Evolutionary conservation across 2,113 vertebrate genomes (phyloP), one percentile per base, ranked within the genome.

Genomic region (Megaceryle torquata): DNA sequence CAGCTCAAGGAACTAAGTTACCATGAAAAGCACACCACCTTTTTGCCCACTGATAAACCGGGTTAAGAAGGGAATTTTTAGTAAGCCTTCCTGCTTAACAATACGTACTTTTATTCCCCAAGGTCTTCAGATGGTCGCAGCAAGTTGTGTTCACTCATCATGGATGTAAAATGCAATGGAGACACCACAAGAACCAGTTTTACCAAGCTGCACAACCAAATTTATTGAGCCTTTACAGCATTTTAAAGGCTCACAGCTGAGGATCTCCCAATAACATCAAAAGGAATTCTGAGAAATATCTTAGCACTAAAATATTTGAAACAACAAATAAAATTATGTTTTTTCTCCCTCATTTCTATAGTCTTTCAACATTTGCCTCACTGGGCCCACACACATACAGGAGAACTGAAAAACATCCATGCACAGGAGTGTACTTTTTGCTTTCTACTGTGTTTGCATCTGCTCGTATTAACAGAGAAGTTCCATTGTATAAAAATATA

Each of bases 1-100:
- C 79, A 93, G 54, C 29, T 59, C 51, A 89, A 81, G 76, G 29
- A 90, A 74, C 72, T 60, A 56, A 77, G 87, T 16, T 22, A 44
- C 51, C 57, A 51, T 28, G 26, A 44, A 63, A 75, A 48, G 87
- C 48, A 1, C 2, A 37, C 59, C 18, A 35, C 57, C 64, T 56
- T 89, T 95, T 82, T 70, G 15, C 68, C 80, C 70, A 71, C 24
- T 70, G 43, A 84, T 82, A 18, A 2, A 57, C 43, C 46, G 41
- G 14, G 24, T 25, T 67, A 93, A 94, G 50, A 88, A 63, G 21
- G 15, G 43, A 19, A 43, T 76, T 87, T 88, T 92, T 6, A 85
- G 6, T 9, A 86, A 53, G 15, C 35, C 68, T 68, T 75, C n/a
- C 31, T 60, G 56, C 54, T 84, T 51, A 86, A 57, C 17, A 44